Conservation (phyloP, 64 coral and sea anemone genomes). For the Actinia tenebrosa region DNA sequence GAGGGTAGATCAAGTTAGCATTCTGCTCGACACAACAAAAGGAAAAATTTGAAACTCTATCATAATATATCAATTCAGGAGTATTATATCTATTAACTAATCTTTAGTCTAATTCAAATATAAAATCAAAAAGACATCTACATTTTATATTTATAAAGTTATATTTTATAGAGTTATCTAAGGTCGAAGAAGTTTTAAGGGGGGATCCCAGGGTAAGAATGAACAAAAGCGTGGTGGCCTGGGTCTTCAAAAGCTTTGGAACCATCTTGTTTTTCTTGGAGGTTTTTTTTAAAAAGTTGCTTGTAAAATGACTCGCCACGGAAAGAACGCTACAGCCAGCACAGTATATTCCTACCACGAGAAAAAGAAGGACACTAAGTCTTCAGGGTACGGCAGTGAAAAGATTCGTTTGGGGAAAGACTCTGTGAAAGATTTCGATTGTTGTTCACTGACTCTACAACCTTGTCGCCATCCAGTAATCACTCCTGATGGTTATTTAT, state of each 20-base stretch:
- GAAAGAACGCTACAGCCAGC: slow-evolving; percentile 87
- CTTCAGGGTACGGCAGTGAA: slow-evolving; percentile 94
- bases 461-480: slow-evolving; percentile 91
- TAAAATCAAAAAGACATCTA: too few species aligned
- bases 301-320: slow-evolving; percentile 77
- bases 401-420: slow-evolving; percentile 92
- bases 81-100: too few species aligned
- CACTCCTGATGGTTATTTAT: slow-evolving; percentile 75
- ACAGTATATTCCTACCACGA: slow-evolving; percentile 96
- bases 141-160: too few species aligned
- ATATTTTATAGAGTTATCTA: too few species aligned
- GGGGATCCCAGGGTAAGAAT: too few species aligned
- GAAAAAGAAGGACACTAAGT: slow-evolving; percentile 83
- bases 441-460: slow-evolving; percentile 87
- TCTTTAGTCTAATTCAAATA: too few species aligned
- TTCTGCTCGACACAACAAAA: too few species aligned
- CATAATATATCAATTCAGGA: too few species aligned
- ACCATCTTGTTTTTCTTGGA: background rate
- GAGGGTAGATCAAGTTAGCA: background rate
- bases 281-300: background rate
- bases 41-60: too few species aligned
- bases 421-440: slow-evolving; percentile 96
- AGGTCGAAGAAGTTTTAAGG: too few species aligned
- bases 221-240: too few species aligned
- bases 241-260: background rate